Conservation (phyloP, 2,888 invertebrate genomes). For the Agriopis leucophaearia region DNA sequence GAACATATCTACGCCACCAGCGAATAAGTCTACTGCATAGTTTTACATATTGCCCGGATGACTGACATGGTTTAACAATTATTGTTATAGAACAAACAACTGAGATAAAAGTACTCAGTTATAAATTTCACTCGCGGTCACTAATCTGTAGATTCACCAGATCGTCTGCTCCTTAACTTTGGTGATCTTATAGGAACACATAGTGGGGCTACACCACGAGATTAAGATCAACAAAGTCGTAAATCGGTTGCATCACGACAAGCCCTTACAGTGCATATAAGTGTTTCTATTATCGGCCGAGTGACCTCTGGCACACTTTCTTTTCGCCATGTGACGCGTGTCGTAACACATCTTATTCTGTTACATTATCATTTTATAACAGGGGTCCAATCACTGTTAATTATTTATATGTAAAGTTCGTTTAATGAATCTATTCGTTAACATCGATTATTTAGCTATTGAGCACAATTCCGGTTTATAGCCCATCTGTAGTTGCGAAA, state of each 20-base stretch:
- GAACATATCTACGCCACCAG: too few species aligned
- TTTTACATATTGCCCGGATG: too few species aligned
- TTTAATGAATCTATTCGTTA: constrained; percentile 17
- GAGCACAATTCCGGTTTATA: constrained; percentile 19
- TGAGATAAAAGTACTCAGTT: too few species aligned
- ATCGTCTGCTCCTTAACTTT: too few species aligned
- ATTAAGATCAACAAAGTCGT: background rate
- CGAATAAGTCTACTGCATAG: too few species aligned
- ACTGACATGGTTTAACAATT: too few species aligned
- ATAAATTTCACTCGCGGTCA: too few species aligned
- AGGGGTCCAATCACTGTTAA: constrained; percentile 14
- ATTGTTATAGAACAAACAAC: too few species aligned
- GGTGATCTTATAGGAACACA: too few species aligned
- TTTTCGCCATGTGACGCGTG: constrained; percentile 45
- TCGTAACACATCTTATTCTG: constrained; percentile 27
- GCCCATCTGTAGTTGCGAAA: constrained; percentile 19
- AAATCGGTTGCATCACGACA: constrained; percentile 26
- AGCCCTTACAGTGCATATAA: constrained; percentile 45
- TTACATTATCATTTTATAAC: constrained; percentile 34
- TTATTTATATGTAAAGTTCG: constrained; percentile 24
- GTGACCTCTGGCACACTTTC: constrained; percentile 61
- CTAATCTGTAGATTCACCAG: too few species aligned
- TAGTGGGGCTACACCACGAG: background rate
- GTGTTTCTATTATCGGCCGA: constrained; percentile 52
- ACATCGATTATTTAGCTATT: constrained; percentile 10